These are phyloP conservation scores for Sphenodon punctatus DNA, from an alignment of 2,797 vertebrate genomes.

Conservation along the genomic window DNA sequence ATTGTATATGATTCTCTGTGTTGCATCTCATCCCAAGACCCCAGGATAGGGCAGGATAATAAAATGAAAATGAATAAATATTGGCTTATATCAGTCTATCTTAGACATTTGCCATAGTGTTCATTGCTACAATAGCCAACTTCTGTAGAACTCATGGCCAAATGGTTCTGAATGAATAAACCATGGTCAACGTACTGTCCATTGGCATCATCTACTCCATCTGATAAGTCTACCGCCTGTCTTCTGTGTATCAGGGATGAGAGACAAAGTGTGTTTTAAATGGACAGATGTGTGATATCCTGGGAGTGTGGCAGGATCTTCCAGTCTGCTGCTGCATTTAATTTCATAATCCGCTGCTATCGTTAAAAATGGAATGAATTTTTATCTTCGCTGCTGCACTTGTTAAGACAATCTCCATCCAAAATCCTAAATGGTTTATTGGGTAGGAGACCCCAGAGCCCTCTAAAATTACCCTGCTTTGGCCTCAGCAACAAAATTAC, in stretches of 20 bases:
- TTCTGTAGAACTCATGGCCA: not conserved
- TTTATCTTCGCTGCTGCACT: not conserved
- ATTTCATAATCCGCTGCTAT: not conserved
- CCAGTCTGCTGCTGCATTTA: not conserved
- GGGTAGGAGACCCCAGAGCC: not conserved
- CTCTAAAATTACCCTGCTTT: not conserved
- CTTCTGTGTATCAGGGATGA: not conserved
- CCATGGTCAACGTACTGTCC: too few species aligned
- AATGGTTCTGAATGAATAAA: not conserved
- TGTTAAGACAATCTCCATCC: not conserved
- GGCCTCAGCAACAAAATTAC: not conserved
- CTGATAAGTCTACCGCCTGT: not conserved
- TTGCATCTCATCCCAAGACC: too few species aligned
- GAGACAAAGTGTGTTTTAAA: not conserved
- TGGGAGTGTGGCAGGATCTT: not conserved
- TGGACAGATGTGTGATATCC: not conserved
- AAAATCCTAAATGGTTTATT: not conserved
- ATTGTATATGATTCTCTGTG: too few species aligned
- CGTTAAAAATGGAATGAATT: not conserved
- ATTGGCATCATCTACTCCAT: not conserved
- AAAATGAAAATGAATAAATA: too few species aligned
- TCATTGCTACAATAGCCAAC: not conserved
- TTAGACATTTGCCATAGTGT: not conserved
- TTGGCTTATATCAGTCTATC: too few species aligned
- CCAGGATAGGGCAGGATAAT: too few species aligned